These are phyloP conservation scores for Bucco capensis DNA, from an alignment of 2,113 vertebrate species.

Conservation along the genomic window DNA sequence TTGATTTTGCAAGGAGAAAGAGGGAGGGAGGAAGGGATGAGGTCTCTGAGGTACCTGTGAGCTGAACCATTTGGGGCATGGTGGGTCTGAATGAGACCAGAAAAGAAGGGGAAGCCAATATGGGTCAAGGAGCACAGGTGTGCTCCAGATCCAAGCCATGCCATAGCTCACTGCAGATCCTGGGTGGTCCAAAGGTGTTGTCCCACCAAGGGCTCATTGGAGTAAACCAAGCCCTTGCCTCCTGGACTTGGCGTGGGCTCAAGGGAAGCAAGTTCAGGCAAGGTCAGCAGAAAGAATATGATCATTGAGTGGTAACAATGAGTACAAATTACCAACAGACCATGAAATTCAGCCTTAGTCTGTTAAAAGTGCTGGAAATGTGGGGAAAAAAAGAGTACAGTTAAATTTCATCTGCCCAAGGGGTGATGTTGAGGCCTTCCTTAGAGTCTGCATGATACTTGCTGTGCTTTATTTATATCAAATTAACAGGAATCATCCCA, in stretches of 20 bases:
- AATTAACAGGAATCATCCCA: not conserved
- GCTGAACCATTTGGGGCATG: not conserved
- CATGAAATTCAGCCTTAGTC: not conserved
- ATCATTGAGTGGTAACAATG: constrained; percentile 36
- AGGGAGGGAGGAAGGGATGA: not conserved
- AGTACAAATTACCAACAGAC: constrained; percentile 7
- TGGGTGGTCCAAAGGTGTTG: constrained; percentile 57
- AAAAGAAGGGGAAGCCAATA: not conserved
- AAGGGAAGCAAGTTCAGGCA: constrained; percentile 9
- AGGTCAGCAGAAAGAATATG: constrained; percentile 24
- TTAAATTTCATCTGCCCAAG: not conserved
- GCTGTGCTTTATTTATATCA: rapidly evolving
- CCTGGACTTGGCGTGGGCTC: not conserved
- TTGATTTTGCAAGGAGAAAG: not conserved
- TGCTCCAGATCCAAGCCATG: not conserved
- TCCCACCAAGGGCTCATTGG: not conserved
- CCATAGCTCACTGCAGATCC: not conserved
- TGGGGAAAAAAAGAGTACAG: not conserved
- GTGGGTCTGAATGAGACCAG: not conserved
- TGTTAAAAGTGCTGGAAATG: not conserved
- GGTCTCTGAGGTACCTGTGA: not conserved
- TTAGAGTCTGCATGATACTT: not conserved
- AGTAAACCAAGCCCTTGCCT: constrained; percentile 7
- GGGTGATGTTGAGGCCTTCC: not conserved
- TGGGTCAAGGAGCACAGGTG: constrained; percentile 51